Conservation (phyloP, 2,888 invertebrate species). For the Athalia rosae region DNA sequence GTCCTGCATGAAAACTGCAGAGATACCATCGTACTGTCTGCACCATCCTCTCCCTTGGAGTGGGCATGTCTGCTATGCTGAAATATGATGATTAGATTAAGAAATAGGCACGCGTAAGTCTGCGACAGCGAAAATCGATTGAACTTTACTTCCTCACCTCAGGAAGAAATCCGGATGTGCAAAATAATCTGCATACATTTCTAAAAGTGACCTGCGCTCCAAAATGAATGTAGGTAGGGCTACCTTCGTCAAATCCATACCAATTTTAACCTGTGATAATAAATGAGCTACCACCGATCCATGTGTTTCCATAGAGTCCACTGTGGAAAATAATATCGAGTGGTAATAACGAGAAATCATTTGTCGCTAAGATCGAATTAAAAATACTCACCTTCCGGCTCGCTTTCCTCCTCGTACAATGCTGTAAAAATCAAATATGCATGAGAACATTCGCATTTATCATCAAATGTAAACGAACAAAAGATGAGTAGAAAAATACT, state of each 20-base stretch:
- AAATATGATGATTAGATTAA: constrained; percentile 55
- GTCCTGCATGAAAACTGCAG: constrained; percentile 98
- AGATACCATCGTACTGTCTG: constrained; percentile 98
- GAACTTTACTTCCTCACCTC: constrained; percentile 77
- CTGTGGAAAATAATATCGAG: constrained; percentile 64
- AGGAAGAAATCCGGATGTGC: constrained; percentile 98
- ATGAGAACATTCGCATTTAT: background rate
- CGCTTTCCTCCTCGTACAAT: constrained; percentile 92
- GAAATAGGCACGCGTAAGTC: background rate
- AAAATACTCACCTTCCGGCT: constrained; percentile 81
- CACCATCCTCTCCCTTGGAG: constrained; percentile 92
- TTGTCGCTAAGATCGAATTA: constrained; percentile 13
- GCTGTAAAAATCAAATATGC: constrained; percentile 76
- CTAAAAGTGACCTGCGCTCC: constrained; percentile 95
- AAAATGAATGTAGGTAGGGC: constrained; percentile 99
- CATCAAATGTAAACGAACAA: constrained; percentile 3
- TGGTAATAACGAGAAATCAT: constrained; percentile 16
- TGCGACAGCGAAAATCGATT: background rate
- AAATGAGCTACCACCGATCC: constrained; percentile 98
- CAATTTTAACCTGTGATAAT: constrained; percentile 97
- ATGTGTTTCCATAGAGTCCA: constrained; percentile 95
- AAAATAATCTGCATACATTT: constrained; percentile 99
- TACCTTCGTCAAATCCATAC: constrained; percentile 99
- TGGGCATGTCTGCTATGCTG: constrained; percentile 92
- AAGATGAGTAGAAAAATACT: background rate